These are phyloP conservation scores for Chrysopa pallens DNA, from an alignment of 1,140 invertebrate genomes.

Conservation along the genomic window DNA sequence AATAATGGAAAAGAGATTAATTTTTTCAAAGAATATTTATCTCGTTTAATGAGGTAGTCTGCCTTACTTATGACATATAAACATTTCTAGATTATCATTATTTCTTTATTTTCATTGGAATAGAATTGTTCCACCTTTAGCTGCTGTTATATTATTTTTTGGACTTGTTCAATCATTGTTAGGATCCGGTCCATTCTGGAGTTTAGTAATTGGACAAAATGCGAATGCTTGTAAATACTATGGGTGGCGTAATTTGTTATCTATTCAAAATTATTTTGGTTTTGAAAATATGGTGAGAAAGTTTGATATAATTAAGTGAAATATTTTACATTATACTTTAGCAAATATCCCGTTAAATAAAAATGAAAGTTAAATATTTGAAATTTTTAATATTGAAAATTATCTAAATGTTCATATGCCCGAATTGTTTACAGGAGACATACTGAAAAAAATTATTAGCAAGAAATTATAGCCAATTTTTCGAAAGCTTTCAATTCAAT, in stretches of 20 bases:
- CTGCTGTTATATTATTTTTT: slow-evolving; percentile 40
- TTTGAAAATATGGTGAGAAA: slow-evolving; percentile 37
- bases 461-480: too few species aligned
- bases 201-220: slow-evolving; percentile 36
- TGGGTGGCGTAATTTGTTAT: slow-evolving; percentile 40
- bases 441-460: too few species aligned
- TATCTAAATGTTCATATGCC: too few species aligned
- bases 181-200: slow-evolving; percentile 40
- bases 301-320: not conserved
- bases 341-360: too few species aligned
- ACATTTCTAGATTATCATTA: too few species aligned
- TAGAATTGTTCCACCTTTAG: slow-evolving; percentile 36
- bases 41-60: slow-evolving; percentile 35
- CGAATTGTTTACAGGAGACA: too few species aligned
- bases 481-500: too few species aligned
- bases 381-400: too few species aligned
- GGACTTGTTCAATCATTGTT: slow-evolving; percentile 39
- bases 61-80: not conserved
- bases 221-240: slow-evolving; percentile 34
- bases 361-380: too few species aligned
- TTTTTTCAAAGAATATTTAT: slow-evolving; percentile 35
- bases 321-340: too few species aligned
- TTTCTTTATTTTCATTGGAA: slow-evolving; percentile 1
- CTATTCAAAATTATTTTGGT: slow-evolving; percentile 40
- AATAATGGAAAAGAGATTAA: slow-evolving; percentile 33